Conservation (phyloP, 2,113 vertebrate genomes). For the Planiliza haematocheilus region DNA sequence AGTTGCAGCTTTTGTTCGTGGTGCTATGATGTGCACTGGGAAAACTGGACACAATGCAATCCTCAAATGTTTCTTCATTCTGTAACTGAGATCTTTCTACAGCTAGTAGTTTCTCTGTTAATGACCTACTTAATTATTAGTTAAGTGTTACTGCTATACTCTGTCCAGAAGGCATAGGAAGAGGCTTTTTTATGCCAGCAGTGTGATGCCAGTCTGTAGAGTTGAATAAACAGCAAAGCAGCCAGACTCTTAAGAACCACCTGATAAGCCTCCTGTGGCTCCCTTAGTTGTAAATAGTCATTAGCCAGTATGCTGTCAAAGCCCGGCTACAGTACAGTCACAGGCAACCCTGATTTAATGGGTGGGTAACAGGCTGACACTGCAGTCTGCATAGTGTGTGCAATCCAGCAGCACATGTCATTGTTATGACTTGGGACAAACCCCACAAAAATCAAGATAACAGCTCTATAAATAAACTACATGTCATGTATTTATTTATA, state of each 20-base stretch:
- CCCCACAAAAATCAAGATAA: constrained; percentile 21
- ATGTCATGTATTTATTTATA: constrained; percentile 20
- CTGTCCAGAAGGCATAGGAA: background rate
- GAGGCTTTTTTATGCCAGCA: constrained; percentile 36
- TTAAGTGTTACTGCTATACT: constrained; percentile 7
- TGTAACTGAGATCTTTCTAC: background rate
- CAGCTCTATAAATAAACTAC: constrained; percentile 30
- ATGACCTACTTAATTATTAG: constrained; percentile 10
- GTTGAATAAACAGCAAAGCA: constrained; percentile 24
- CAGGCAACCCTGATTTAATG: constrained; percentile 44
- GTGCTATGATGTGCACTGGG: no score
- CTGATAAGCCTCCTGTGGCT: constrained; percentile 35
- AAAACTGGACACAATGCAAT: no score
- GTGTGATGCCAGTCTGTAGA: constrained; percentile 8
- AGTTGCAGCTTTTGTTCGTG: no score
- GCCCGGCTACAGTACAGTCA: constrained; percentile 8
- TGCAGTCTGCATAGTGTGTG: constrained; percentile 13
- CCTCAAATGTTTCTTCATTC: no score
- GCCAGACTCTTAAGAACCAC: constrained; percentile 34
- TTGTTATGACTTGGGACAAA: constrained; percentile 28
- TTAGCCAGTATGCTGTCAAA: constrained; percentile 45
- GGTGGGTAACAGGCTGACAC: constrained; percentile 11
- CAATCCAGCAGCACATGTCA: constrained; percentile 21
- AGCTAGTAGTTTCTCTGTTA: constrained; percentile 1
- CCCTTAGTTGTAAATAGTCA: constrained; percentile 65